These are phyloP conservation scores for Myotis davidii DNA, from an alignment of 2,113 vertebrate genomes.

Conservation along the genomic window DNA sequence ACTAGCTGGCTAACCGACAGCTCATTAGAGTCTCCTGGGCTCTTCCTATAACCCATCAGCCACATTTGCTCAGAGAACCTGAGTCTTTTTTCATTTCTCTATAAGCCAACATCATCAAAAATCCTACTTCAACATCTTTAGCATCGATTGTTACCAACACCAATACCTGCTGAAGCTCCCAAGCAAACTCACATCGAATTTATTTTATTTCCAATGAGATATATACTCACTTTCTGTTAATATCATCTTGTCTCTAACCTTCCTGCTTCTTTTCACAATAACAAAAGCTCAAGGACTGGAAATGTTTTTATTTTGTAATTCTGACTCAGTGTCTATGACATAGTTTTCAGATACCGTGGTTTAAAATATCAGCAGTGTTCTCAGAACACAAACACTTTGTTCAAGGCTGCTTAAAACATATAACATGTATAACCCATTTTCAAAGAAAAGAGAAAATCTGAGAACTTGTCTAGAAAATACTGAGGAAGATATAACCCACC, in stretches of 20 bases:
- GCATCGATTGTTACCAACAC: not conserved
- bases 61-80: not conserved
- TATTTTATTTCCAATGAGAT: slow-evolving; percentile 22
- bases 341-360: not conserved
- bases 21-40: slow-evolving; percentile 25
- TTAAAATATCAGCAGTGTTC: slow-evolving; percentile 1
- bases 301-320: slow-evolving; percentile 4
- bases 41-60: not conserved
- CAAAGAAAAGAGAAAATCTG: not conserved
- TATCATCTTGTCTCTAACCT: not conserved
- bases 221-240: slow-evolving; percentile 25
- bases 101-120: not conserved
- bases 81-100: not conserved
- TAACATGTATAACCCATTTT: not conserved
- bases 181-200: slow-evolving; percentile 38
- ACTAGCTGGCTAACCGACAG: not conserved
- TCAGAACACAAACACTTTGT: not conserved
- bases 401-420: not conserved
- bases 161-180: not conserved
- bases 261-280: slow-evolving; percentile 33
- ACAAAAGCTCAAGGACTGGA: not conserved
- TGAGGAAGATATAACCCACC: not conserved
- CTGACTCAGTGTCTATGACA: not conserved
- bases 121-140: not conserved
- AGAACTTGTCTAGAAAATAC: not conserved